Evolutionary conservation across 2,888 invertebrate species (phyloP), one percentile per base, ranked within the genome.

Genomic region (Aphidoletes aphidimyza): DNA sequence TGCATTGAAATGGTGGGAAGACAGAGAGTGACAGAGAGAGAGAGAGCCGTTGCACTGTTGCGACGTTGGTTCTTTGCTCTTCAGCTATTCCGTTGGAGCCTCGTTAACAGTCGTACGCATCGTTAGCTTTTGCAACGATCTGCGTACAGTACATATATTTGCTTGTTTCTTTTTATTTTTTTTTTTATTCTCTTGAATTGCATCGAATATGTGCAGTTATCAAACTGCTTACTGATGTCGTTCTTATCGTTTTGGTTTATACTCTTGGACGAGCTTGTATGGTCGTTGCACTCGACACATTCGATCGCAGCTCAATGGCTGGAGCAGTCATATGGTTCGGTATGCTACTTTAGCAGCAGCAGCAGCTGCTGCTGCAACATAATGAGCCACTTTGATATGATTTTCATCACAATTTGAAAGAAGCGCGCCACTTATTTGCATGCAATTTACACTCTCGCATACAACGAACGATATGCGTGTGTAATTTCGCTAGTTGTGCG

Each of bases 231-330:
- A 14, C 54, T 30, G 54, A 14, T 26, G 14, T 1, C n/a, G 34
- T 69, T 69, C 69, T 69, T 69, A 69, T 69, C 69, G 30, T 69
- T n/a, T n/a, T n/a, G n/a, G 69, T 2, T 69, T 69, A 26, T 69
- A n/a, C n/a, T 54, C 30, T 54, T 54, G 54, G 54, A 11, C 8
- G 0, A 11, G 37, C 6, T 37, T 81, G 81, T 81, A 37, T 81
- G 83, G 83, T 83, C 83, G 22, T 83, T 45, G 83, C 39, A 83
- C 83, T 83, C 83, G 30, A 45, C 83, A 42, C 30, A 83, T 83
- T 26, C 83, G 26, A 26, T 83, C 26, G 39, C 14, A 45, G 83
- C 45, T 69, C 30, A 30, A 14, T 69, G 69, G 69, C 69, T 69
- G 69, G 69, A 69, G 30, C 30, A 69, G 17, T 69, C 69, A 69